Conservation (phyloP, 2,888 invertebrate genomes). For the Tachina lurida region DNA sequence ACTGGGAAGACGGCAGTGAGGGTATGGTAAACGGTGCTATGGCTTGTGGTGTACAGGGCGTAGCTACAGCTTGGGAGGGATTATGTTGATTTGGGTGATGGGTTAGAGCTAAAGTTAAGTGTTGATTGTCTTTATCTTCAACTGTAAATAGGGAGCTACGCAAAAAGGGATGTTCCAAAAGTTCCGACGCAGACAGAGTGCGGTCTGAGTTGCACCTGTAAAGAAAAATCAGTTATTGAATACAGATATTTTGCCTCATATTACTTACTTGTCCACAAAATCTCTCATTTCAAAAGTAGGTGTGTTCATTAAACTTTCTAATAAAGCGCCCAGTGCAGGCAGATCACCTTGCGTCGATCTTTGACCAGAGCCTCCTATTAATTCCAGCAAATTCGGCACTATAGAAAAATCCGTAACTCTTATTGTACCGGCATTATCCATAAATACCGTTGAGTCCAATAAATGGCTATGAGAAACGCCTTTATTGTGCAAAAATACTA, state of each 20-base stretch:
- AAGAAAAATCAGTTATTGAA: background rate
- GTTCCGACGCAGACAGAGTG: slow-evolving; percentile 89
- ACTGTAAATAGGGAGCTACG: slow-evolving; percentile 83
- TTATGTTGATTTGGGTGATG: slow-evolving; percentile 69
- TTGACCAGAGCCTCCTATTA: slow-evolving; percentile 78
- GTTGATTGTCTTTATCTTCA: slow-evolving; percentile 74
- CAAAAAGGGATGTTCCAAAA: slow-evolving; percentile 90
- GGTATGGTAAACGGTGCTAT: slow-evolving; percentile 75
- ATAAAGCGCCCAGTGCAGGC: slow-evolving; percentile 81
- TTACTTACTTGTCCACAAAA: slow-evolving; percentile 81
- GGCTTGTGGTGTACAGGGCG: slow-evolving; percentile 65
- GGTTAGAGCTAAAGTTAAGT: slow-evolving; percentile 59
- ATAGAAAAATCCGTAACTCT: slow-evolving; percentile 82
- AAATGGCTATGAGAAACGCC: slow-evolving; percentile 93
- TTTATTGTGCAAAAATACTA: slow-evolving; percentile 91
- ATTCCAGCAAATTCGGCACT: slow-evolving; percentile 80
- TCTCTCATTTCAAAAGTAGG: slow-evolving; percentile 81
- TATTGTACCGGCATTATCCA: slow-evolving; percentile 86
- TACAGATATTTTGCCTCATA: background rate
- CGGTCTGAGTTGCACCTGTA: slow-evolving; percentile 81
- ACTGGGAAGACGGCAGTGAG: slow-evolving; percentile 81
- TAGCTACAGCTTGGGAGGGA: slow-evolving; percentile 42
- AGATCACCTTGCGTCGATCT: slow-evolving; percentile 80
- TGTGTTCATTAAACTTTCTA: slow-evolving; percentile 81
- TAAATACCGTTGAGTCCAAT: slow-evolving; percentile 88